phyloP scores from a whole-genome alignment of 2,888 invertebrate genomes.

The Acleris laterana region DNA sequence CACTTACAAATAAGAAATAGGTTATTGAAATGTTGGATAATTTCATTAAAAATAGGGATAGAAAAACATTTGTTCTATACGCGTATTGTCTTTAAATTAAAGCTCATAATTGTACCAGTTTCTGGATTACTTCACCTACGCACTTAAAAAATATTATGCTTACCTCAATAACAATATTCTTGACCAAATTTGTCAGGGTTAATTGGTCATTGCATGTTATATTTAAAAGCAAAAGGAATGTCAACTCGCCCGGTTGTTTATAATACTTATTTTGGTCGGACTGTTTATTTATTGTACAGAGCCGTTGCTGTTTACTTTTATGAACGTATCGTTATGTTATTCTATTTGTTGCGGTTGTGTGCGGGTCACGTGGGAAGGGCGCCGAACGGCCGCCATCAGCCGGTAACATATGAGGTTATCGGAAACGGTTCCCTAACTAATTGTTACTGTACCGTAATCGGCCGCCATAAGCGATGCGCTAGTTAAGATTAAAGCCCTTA shows the following conservation, averaged over 20 bases:
- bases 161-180: slow-evolving; percentile 12
- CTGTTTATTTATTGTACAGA: slow-evolving; percentile 1
- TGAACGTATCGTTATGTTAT: slow-evolving; percentile 4
- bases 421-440: slow-evolving; percentile 32
- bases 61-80: too few relatives aligned
- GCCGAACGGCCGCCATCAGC: slow-evolving; percentile 23
- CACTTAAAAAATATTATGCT: slow-evolving; percentile 15
- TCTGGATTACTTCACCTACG: slow-evolving; percentile 25
- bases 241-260: not conserved
- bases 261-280: not conserved
- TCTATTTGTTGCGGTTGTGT: slow-evolving; percentile 14
- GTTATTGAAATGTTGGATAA: not conserved
- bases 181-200: slow-evolving; percentile 23
- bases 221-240: slow-evolving; percentile 14
- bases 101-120: slow-evolving; percentile 20
- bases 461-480: slow-evolving; percentile 54
- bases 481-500: slow-evolving; percentile 65
- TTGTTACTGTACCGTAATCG: slow-evolving; percentile 40
- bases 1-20: not conserved
- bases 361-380: not conserved
- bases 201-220: slow-evolving; percentile 17
- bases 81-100: slow-evolving; percentile 5
- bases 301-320: not conserved
- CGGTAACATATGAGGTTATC: slow-evolving; percentile 26
- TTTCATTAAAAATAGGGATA: too few relatives aligned